A percentile compares a stretch with the other conserved stretches of the same genome.
Conservation (phyloP, 2,888 invertebrate species). For the Hypomecis punctinalis region DNA sequence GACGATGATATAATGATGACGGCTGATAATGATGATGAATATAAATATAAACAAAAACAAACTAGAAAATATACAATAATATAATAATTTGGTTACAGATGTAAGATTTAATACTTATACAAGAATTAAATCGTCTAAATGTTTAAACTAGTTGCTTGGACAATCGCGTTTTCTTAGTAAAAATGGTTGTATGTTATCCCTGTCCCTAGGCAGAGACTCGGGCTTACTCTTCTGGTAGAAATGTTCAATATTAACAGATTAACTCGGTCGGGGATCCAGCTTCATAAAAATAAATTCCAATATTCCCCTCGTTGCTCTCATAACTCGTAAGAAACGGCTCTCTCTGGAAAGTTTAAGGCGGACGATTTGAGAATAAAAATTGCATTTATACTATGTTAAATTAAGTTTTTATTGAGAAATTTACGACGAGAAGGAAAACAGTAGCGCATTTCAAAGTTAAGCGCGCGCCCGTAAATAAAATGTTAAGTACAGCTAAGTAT, state of each 20-base stretch:
- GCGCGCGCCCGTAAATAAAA: conserved; percentile 16
- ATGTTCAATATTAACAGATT: conserved; percentile 81
- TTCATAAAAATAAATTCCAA: conserved; percentile 80
- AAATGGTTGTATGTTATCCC: conserved; percentile 8
- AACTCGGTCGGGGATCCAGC: conserved; percentile 72
- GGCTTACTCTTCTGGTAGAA: conserved; percentile 68
- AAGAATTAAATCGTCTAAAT: too few species aligned
- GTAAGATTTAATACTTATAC: too few species aligned
- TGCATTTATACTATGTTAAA: conserved; percentile 77
- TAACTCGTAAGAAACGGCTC: conserved; percentile 76
- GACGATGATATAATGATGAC: too few species aligned
- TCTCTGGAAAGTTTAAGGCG: conserved; percentile 76
- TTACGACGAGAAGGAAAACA: conserved; percentile 64
- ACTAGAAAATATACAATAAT: too few species aligned
- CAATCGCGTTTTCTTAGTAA: background rate
- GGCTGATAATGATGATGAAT: too few species aligned
- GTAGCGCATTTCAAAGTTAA: conserved; percentile 24
- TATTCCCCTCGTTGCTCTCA: conserved; percentile 76
- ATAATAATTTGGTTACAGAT: too few species aligned
- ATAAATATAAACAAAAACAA: too few species aligned
- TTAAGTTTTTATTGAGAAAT: conserved; percentile 76
- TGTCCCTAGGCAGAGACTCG: conserved; percentile 37
- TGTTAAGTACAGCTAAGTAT: conserved; percentile 1
- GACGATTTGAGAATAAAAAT: conserved; percentile 79
- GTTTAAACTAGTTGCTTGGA: background rate